Base-by-base conservation (phyloP, 2,888 invertebrate genomes). In the Mythimna loreyi region DNA sequence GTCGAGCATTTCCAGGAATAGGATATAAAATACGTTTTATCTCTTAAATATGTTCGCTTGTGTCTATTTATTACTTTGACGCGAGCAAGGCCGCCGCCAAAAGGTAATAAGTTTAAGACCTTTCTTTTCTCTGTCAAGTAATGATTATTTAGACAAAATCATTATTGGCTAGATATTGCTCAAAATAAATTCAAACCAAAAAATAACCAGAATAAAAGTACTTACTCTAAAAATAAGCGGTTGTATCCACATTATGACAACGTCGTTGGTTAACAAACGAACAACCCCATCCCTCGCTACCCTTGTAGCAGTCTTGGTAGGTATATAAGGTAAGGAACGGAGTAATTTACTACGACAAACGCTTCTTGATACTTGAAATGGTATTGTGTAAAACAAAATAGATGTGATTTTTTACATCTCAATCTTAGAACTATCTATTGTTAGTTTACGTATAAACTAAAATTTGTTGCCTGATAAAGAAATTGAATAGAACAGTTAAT, bases 271-370 rank as follows among this genome's bases (percentile, higher is more conserved):
- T 93, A 93, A 92, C 92, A 93, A 94, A 92, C 91, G 91, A 90
- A 90, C 89, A 89, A 91, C 93, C 94, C 91, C 92, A 90, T 91
- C 90, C 90, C 89, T 84, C 82, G 80, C 89, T 87, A 88, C 91
- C 89, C 89, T 88, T 87, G 85, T 86, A 87, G 87, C 86, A 86
- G 88, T 90, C 89, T 90, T 86, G 81, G 86, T 88, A 87, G 85
- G 89, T 92, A 93, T 88, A 91, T 92, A 90, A 92, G 93, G 92
- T 92, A 93, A 92, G 91, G 87, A 91, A 92, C 87, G 83, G 87
- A 90, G 91, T 92, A 91, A 93, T 91, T 92, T 93, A 92, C 84
- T 80, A 73, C 83, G 87, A 90, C 86, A 67, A 66, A 90, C 60
- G 68, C 62, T 75, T 72, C 82, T 92, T 92, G 91, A 91, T 82